Base-by-base conservation (phyloP, 2,888 invertebrate species). In the Achlya flavicornis region DNA sequence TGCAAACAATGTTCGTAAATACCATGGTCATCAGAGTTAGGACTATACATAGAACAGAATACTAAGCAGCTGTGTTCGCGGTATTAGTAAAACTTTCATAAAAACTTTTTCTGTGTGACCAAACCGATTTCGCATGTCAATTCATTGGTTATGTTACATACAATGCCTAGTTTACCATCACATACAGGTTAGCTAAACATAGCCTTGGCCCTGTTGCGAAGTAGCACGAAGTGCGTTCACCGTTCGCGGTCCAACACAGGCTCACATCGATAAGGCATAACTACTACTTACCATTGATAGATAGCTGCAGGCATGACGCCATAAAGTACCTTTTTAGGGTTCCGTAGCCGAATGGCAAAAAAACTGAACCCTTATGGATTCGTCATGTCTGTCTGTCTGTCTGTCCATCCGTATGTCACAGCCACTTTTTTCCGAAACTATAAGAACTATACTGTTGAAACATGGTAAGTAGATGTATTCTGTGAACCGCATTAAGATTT, bases 151-250 rank as follows among this genome's bases (percentile, higher is more conserved):
- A 19, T 19, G 48, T 48, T n/a, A 48, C 19, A 58, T 61, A n/a
- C n/a, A n/a, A n/a, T 48, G 63, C 57, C 10, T 58, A 61, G 48
- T 26, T 58, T 58, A 41, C 43, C 57, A 38, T 33, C 32, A 33
- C n/a, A 35, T 33, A 59, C 16, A 46, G 32, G 10, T 58, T 60
- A 26, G 14, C 57, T 11, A 53, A 58, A 61, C 61, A 32, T 63
- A 76, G 67, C 82, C 84, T 79, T 83, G 81, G 69, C 78, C 77
- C 67, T 81, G 76, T 78, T 77, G 69, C 73, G 71, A 76, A 71
- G 64, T 68, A 60, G 59, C 63, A 64, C 68, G 64, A n/a, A 68
- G 69, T 64, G 71, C 76, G 68, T 75, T 79, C 73, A 73, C 70
- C 72, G 73, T 65, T 70, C 66, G 16, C 35, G 43, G 66, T 62